Evolutionary conservation across 2,888 invertebrate species (phyloP).

Genomic region (Chrysolina oricalcia): DNA sequence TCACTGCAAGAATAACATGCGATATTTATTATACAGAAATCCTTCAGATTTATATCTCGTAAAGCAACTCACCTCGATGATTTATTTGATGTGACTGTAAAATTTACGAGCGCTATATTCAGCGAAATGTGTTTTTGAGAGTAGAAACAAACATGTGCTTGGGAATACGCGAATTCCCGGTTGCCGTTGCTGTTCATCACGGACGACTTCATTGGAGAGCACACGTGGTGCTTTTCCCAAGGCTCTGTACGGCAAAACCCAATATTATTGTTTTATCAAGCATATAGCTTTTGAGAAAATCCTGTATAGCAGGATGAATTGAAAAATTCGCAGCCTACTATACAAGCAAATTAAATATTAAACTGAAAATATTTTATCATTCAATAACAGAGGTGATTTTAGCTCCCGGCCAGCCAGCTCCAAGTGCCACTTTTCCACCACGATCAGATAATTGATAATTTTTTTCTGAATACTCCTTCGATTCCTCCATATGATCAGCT

Average conservation of each 20-base stretch:
- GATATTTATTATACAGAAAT: neutral
- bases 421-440: too few relatives aligned
- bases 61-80: slow-evolving; percentile 1
- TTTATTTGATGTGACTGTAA: slow-evolving; percentile 17
- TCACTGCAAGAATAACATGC: neutral
- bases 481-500: too few relatives aligned
- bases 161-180: neutral
- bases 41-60: slow-evolving; percentile 14
- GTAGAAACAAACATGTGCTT: slow-evolving; percentile 13
- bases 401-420: too few relatives aligned
- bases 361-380: too few relatives aligned
- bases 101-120: slow-evolving; percentile 4
- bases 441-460: too few relatives aligned
- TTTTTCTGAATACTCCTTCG: too few relatives aligned
- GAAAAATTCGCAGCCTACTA: too few relatives aligned
- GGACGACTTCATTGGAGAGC: neutral
- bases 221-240: neutral
- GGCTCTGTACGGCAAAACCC: neutral
- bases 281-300: too few relatives aligned
- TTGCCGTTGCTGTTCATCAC: neutral
- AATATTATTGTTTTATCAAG: too few relatives aligned
- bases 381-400: too few relatives aligned
- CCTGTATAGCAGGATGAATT: too few relatives aligned
- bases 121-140: slow-evolving; percentile 7
- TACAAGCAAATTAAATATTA: too few relatives aligned